Percentiles rank a stretch among this genome's conserved stretches.
phyloP scores from a whole-genome alignment of 1,140 invertebrate species.

The Planococcus citri region DNA sequence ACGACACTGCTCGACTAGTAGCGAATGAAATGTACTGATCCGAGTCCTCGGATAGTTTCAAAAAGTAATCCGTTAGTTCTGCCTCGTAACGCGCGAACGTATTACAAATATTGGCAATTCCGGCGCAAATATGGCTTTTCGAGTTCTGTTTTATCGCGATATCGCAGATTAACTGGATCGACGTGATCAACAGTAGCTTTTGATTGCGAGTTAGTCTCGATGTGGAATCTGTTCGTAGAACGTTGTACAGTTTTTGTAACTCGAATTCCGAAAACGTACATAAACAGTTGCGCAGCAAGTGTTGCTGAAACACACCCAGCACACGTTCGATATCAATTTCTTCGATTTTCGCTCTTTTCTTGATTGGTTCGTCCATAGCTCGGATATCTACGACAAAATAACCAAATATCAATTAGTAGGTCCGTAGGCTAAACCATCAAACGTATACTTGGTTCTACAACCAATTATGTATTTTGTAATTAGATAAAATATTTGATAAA shows the following conservation, averaged over 20 bases:
- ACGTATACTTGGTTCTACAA: no score
- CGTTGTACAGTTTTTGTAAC: conserved; percentile 1
- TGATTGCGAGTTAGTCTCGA: conserved; percentile 57
- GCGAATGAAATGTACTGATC: conserved; percentile 70
- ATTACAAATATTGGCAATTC: conserved; percentile 62
- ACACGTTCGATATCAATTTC: background rate
- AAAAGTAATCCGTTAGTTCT: conserved; percentile 67
- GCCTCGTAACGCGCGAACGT: conserved; percentile 65
- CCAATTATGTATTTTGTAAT: no score
- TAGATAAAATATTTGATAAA: no score
- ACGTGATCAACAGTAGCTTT: conserved; percentile 62
- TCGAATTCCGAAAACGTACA: conserved; percentile 16
- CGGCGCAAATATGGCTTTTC: conserved; percentile 62
- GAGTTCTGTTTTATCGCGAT: conserved; percentile 70
- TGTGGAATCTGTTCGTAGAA: conserved; percentile 36
- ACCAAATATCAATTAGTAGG: background rate
- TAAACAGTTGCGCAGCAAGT: conserved; percentile 5
- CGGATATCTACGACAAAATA: background rate
- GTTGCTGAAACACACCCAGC: background rate
- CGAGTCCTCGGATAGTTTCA: conserved; percentile 58
- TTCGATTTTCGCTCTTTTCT: background rate
- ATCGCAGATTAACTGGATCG: conserved; percentile 68
- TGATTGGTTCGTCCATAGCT: background rate
- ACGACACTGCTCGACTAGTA: conserved; percentile 61
- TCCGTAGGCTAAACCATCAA: no score